A percentile compares a stretch with the other conserved stretches of the same genome.
These are phyloP conservation scores for Anomalospiza imberbis DNA, from an alignment of 2,797 vertebrate species.

Conservation along the genomic window DNA sequence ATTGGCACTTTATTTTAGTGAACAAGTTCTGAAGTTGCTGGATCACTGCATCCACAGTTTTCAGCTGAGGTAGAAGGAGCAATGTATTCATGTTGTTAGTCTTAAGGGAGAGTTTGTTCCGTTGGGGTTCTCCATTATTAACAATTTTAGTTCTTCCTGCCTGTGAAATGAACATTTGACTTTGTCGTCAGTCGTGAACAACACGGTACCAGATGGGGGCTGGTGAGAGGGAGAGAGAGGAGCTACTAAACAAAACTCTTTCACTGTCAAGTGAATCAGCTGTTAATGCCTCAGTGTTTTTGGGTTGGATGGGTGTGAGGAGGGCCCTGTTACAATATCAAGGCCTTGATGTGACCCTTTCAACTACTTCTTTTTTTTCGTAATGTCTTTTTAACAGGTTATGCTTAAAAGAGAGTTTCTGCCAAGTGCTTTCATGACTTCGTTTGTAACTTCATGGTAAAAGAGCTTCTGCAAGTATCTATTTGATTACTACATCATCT, in stretches of 20 bases:
- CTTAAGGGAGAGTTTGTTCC: accelerated
- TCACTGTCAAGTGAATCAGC: background rate
- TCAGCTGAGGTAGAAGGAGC: background rate
- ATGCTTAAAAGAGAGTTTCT: background rate
- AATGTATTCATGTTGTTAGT: background rate
- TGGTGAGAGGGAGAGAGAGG: background rate
- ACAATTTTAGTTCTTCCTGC: background rate
- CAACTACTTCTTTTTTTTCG: background rate
- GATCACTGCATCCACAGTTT: background rate
- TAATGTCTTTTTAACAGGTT: background rate
- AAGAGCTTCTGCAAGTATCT: background rate
- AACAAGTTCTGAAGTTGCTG: background rate
- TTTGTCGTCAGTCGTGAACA: background rate
- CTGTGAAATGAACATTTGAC: background rate
- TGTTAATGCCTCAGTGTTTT: background rate
- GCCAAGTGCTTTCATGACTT: background rate
- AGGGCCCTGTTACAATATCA: background rate
- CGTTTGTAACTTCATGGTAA: background rate
- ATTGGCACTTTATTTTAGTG: background rate
- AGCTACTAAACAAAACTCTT: background rate
- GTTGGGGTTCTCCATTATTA: background rate
- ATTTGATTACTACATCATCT: background rate
- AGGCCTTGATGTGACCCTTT: background rate
- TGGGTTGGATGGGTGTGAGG: background rate
- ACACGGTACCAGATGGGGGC: background rate